Conservation (phyloP, 2,113 vertebrate species). For the Neogobius melanostomus region DNA sequence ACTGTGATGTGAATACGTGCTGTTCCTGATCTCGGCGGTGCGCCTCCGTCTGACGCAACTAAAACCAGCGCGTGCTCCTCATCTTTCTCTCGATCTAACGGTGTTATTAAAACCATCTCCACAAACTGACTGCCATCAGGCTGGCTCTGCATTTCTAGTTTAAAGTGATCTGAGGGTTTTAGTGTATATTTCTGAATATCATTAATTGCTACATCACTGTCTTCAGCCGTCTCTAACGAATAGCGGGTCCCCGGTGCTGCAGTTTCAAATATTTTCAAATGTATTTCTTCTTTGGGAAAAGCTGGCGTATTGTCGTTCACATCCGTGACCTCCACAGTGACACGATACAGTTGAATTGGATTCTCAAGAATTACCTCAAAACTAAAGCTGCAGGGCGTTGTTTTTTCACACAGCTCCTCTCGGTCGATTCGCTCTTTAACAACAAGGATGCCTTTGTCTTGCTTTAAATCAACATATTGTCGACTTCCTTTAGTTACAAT, state of each 20-base stretch:
- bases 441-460: constrained; percentile 60
- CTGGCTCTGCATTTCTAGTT: neutral
- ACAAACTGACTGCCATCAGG: constrained; percentile 68
- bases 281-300: constrained; percentile 19
- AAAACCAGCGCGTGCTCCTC: constrained; percentile 58
- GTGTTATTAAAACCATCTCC: constrained; percentile 72
- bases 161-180: neutral
- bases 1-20: constrained; percentile 70
- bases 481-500: constrained; percentile 67
- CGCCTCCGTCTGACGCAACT: constrained; percentile 74
- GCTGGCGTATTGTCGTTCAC: constrained; percentile 47
- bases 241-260: constrained; percentile 44
- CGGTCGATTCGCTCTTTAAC: constrained; percentile 72
- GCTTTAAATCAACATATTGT: constrained; percentile 72
- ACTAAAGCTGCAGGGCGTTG: constrained; percentile 62
- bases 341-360: constrained; percentile 56
- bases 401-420: constrained; percentile 75
- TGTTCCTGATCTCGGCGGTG: constrained; percentile 69
- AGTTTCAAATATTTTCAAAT: constrained; percentile 59
- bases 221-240: constrained; percentile 52
- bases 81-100: constrained; percentile 70
- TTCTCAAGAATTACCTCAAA: constrained; percentile 65
- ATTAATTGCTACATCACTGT: constrained; percentile 68
- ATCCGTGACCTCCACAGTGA: constrained; percentile 46
- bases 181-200: constrained; percentile 71